Base-by-base conservation (phyloP, 2,113 vertebrate genomes). In the Epinephelus moara region DNA sequence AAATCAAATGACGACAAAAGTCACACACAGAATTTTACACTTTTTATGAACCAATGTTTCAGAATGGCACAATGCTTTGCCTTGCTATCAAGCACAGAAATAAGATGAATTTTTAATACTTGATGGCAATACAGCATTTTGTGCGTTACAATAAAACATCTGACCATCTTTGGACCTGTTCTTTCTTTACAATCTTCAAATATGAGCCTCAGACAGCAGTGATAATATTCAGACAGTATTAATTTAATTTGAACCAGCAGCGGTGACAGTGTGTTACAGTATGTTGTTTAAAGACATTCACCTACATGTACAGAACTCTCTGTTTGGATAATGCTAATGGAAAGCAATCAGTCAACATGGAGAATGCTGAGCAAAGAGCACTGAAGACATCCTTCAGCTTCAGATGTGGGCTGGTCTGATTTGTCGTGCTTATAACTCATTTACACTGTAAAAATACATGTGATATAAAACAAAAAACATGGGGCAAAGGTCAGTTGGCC, bases 31-130 rank as follows among this genome's bases (percentile, higher is more conserved):
- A 52, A 60, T 17, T 59, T 70, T 25, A 67, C 19, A 80, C 60
- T 56, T 75, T 87, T 84, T 70, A 78, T 66, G 59, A 69, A 53
- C 70, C 19, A 23, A 37, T 69, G 52, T 81, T 81, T 60, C n/a
- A 57, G 68, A 77, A 68, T 33, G 23, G 11, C 56, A 63, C 42
- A 49, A n/a, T 30, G 21, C 37, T 77, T 52, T 6, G 2, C 23
- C 53, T 56, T 3, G 17, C 8, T 37, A 14, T 45, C 6, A 37
- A 70, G 19, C 21, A 72, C 49, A 70, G 21, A 15, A 78, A 67
- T 56, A 63, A 4, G 49, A 56, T 56, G 33, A 23, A 13, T 25
- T 77, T 75, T 37, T 33, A 82, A 82, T 52, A 88, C 57, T 52
- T 14, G 21, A 76, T 60, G 63, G 56, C 23, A 73, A 42, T 53